phyloP scores from a whole-genome alignment of 2,113 vertebrate genomes.

The Blennius ocellaris region DNA sequence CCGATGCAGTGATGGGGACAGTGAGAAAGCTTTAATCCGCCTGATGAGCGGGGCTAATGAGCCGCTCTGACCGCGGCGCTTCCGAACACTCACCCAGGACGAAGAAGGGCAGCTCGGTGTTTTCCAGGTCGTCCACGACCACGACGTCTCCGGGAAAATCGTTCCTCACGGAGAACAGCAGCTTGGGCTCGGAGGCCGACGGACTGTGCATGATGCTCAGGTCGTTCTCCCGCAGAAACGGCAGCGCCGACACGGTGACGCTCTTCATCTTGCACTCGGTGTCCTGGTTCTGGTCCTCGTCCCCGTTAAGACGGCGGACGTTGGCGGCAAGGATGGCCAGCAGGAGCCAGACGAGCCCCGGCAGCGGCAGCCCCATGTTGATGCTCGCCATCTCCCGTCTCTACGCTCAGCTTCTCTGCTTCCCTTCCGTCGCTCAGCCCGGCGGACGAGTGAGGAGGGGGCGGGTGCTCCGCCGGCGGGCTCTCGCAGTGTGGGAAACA shows the following conservation, averaged over 20 bases:
- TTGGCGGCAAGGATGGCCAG: conserved; percentile 25
- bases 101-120: conserved; percentile 98
- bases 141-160: conserved; percentile 98
- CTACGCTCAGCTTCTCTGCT: conserved; percentile 46
- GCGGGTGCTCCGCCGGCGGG: conserved; percentile 36
- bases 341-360: conserved; percentile 60
- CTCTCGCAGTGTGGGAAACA: conserved; percentile 51
- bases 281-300: conserved; percentile 90
- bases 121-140: conserved; percentile 98
- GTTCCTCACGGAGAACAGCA: conserved; percentile 97
- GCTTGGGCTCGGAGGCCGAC: conserved; percentile 98
- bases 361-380: conserved; percentile 71
- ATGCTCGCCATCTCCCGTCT: conserved; percentile 68
- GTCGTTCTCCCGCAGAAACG: conserved; percentile 97
- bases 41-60: conserved; percentile 22
- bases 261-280: conserved; percentile 97
- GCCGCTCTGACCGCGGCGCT: background rate
- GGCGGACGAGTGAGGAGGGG: conserved; percentile 28
- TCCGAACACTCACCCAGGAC: conserved; percentile 71
- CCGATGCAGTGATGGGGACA: conserved; percentile 4
- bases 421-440: conserved; percentile 7
- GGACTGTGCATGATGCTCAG: conserved; percentile 99
- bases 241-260: conserved; percentile 98
- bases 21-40: background rate
- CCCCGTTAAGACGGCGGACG: conserved; percentile 73